phyloP scores from a whole-genome alignment of 2,888 invertebrate genomes.

The Caenorhabditis zanzibari region DNA sequence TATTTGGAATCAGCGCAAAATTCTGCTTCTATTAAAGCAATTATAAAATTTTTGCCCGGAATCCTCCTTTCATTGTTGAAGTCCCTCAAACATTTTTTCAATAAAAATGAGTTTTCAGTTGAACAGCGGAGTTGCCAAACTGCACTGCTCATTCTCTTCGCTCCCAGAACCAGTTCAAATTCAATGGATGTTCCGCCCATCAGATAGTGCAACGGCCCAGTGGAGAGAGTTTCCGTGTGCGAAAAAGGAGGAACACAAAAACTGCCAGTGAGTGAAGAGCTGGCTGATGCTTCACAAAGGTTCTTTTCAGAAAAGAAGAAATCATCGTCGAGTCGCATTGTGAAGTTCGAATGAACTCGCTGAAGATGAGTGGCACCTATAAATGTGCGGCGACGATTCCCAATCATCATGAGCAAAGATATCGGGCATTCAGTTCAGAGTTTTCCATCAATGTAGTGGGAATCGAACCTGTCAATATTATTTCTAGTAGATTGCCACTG shows the following conservation, averaged over 20 bases:
- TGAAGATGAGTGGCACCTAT: slow-evolving; percentile 57
- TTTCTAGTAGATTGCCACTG: slow-evolving; percentile 28
- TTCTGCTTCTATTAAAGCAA: too few relatives aligned
- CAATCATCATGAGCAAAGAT: slow-evolving; percentile 42
- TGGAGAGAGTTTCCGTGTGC: slow-evolving; percentile 62
- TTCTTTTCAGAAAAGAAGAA: slow-evolving; percentile 56
- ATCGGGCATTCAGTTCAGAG: slow-evolving; percentile 61
- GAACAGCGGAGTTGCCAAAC: slow-evolving; percentile 35
- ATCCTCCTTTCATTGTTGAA: too few relatives aligned
- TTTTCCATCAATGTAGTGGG: slow-evolving; percentile 58
- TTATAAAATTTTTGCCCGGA: too few relatives aligned
- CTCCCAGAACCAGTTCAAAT: slow-evolving; percentile 59
- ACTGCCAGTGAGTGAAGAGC: slow-evolving; percentile 64
- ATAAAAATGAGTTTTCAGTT: slow-evolving; percentile 23
- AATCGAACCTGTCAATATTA: slow-evolving; percentile 34
- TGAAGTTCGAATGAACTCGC: slow-evolving; percentile 38
- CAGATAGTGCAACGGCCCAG: slow-evolving; percentile 41
- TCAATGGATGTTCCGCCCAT: slow-evolving; percentile 63
- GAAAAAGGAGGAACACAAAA: slow-evolving; percentile 59
- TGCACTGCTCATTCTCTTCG: slow-evolving; percentile 60
- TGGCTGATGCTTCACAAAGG: too few relatives aligned
- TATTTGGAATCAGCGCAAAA: too few relatives aligned
- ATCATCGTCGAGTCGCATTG: slow-evolving; percentile 59
- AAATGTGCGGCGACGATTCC: slow-evolving; percentile 55
- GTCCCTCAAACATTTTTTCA: too few relatives aligned